Evolutionary conservation across 2,113 vertebrate species (phyloP), one percentile per base, ranked within the genome.

Genomic region (Petrocephalus microphthalmus): DNA sequence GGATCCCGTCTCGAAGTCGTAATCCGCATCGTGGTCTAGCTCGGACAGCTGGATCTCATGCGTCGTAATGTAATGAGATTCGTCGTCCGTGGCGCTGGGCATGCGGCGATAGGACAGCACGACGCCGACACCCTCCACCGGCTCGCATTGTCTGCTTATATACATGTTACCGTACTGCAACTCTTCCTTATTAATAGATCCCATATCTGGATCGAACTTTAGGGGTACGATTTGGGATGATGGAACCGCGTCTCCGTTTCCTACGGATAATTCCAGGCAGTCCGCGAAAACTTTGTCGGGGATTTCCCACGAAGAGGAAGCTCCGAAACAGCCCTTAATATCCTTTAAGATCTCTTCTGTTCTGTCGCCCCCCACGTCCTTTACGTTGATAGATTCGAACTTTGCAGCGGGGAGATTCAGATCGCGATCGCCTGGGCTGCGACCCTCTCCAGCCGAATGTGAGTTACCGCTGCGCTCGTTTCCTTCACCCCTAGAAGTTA

Each of bases 41-140:
- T 99, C 98, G 0, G 95, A 96, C 83, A 99, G 96, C 91, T 98
- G 97, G 91, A 99, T 99, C 92, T 98, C 98, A 86, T 97, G 98
- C 45, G 98, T 99, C 91, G 96, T 98, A 88, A 99, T 99, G 89
- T 97, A 99, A 92, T 98, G 97, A 47, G 96, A 95, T 91, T 98
- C 97, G 82, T 95, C 95, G 84, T 96, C 95, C 15, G 89, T 91
- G 47, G 87, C 60, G 87, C 90, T 90, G 37, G 90, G 88, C 84
- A 85, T 7, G 81, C 89, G 90, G 33, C 92, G 89, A 25, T 93
- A 91, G 0, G 92, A 92, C 83, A 94, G 90, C 85, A 94, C 89
- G 88, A 94, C 60, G 82, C 89, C 92, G 2, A 91, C 92, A 71
- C 90, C 91, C 54, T 93, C 93, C 22, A 93, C 93, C 0, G 89